Evolutionary conservation across 2,797 vertebrate species (phyloP), one percentile per base, ranked within the genome.

Genomic region (Alexandromys oeconomus): DNA sequence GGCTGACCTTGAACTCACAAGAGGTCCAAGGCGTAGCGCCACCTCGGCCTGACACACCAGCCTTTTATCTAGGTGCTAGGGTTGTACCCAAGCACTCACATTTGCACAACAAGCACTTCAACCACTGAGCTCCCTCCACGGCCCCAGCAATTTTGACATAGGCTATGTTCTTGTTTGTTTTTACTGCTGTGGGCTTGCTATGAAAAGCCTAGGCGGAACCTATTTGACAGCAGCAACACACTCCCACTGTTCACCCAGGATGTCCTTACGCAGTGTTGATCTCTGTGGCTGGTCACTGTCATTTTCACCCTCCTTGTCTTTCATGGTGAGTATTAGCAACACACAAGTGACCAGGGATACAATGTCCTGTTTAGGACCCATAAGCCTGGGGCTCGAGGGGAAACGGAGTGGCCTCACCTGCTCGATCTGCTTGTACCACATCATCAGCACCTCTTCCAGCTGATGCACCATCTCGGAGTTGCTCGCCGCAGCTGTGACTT

Each of bases 361-460:
- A 84, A 29, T 48, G 11, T 67, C 93, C 54, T 46, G 63, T 54
- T 19, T n/a, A 73, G 25, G 51, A 87, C 23, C 69, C 46, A 82
- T 10, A 29, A 15, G 19, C 69, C 51, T 8, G 5, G 0, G 0
- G 15, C 7, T 63, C 5, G 4, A 13, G 82, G 80, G 37, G 9
- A 14, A 76, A 11, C 15, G 57, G 92, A 91, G 86, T 79, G 1
- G 89, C 59, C 93, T 94, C 97, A 99, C 99, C 98, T 98, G 97
- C 86, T 99, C 98, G 21, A 99, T 99, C 98, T 99, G 98, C 84
- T 97, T 99, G 96, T 98, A 99, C 99, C 99, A 99, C 31, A 98
- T 97, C 98, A 98, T 98, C 95, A 99, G 97, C 87, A 98, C 97
- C 34, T 99, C 98, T 91, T 99, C 99, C 25, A 99, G 97, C 54